phyloP scores from a whole-genome alignment of 1,140 invertebrate genomes.

The Diachasma alloeum region DNA sequence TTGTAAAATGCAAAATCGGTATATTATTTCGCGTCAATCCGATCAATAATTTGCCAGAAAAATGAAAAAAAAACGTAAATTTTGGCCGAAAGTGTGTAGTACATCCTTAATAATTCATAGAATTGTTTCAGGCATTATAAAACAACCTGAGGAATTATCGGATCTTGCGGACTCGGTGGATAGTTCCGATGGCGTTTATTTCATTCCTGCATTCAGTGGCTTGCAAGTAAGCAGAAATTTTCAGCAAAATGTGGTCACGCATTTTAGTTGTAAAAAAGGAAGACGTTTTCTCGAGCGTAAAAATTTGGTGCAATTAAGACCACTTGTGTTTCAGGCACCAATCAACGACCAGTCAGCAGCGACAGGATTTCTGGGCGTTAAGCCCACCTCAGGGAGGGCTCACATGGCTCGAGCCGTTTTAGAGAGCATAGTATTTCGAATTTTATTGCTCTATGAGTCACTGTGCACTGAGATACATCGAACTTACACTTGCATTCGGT shows the following conservation, averaged over 20 bases:
- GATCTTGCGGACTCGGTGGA: slow-evolving; percentile 76
- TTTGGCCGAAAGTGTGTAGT: no score
- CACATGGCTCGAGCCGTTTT: slow-evolving; percentile 86
- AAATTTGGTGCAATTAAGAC: slow-evolving; percentile 5
- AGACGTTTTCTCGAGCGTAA: no score
- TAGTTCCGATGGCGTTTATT: slow-evolving; percentile 84
- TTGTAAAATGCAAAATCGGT: no score
- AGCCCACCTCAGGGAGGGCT: slow-evolving; percentile 77
- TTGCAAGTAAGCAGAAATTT: slow-evolving; percentile 73
- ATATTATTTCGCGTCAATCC: no score
- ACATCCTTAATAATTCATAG: not conserved
- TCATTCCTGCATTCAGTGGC: slow-evolving; percentile 92
- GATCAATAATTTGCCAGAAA: no score
- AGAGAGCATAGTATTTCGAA: slow-evolving; percentile 87
- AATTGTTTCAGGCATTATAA: slow-evolving; percentile 72
- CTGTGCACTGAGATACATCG: slow-evolving; percentile 73
- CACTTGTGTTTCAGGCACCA: slow-evolving; percentile 72
- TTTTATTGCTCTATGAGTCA: slow-evolving; percentile 78
- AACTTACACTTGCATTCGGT: slow-evolving; percentile 72
- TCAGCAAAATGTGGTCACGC: not conserved
- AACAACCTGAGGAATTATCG: slow-evolving; percentile 73
- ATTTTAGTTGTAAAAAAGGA: not conserved
- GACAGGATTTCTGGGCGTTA: slow-evolving; percentile 86
- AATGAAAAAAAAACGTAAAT: no score
- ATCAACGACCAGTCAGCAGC: slow-evolving; percentile 86